These are phyloP conservation scores for Microplitis mediator DNA, from an alignment of 1,140 invertebrate species.

Conservation along the genomic window DNA sequence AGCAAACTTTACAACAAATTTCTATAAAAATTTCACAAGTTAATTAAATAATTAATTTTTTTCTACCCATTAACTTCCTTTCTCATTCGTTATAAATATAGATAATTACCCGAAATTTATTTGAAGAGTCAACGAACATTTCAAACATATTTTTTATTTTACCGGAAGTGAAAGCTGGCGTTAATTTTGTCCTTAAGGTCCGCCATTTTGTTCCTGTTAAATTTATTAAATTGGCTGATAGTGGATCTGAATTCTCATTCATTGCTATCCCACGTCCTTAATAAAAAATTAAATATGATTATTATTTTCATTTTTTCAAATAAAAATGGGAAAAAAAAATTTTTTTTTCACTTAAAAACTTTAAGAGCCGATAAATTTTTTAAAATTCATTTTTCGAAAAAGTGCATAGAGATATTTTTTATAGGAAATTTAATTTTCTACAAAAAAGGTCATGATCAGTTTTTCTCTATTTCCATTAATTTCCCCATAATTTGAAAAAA, in stretches of 20 bases:
- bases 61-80: background rate
- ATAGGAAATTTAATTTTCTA: no score
- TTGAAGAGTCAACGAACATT: slow-evolving; percentile 23
- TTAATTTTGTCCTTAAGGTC: slow-evolving; percentile 54
- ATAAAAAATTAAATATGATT: background rate
- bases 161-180: slow-evolving; percentile 54
- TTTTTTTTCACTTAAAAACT: background rate
- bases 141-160: slow-evolving; percentile 61
- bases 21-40: slow-evolving; percentile 16
- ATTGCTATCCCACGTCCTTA: slow-evolving; percentile 36
- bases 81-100: background rate
- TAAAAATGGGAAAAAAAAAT: background rate
- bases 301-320: background rate
- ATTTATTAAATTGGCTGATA: slow-evolving; percentile 39
- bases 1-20: slow-evolving; percentile 29
- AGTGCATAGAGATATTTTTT: no score
- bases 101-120: slow-evolving; percentile 27
- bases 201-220: slow-evolving; percentile 53
- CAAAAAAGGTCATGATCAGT: no score
- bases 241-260: slow-evolving; percentile 40
- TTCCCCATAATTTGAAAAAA: no score
- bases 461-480: no score
- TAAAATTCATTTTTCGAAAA: no score
- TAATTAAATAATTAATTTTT: background rate
- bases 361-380: no score